Base-by-base conservation (phyloP, 2,113 vertebrate species). In the Tragelaphus strepsiceros region DNA sequence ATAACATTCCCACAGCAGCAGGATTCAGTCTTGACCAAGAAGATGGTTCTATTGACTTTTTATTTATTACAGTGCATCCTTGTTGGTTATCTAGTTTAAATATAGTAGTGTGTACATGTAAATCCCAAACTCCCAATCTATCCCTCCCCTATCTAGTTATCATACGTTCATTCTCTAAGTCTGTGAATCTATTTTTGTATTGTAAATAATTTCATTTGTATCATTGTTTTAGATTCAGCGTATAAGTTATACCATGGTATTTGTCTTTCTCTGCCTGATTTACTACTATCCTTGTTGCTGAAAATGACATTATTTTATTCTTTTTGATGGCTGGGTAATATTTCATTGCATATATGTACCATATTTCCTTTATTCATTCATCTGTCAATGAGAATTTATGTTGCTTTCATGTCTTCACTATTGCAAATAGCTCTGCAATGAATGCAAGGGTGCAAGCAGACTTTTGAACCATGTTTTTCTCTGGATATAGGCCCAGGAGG, bases 1-100 rank as follows among this genome's bases (percentile, higher is more conserved):
- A 2, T 28, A 30, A 24, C 16, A 30, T 30, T 19, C 2, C 6
- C 15, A 1, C 9, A 21, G 26, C 6, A 2, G 2, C 5, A 7
- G 1, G 15, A 35, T 2, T 56, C 49, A 8, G 46, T 10, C 54
- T 43, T 26, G 6, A 7, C 16, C 59, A 77, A 32, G 39, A 8
- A 16, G 35, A 39, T 28, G 7, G 9, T 61, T 58, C 56, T 24
- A 28, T 13, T 19, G 35, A 30, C 3, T 12, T 51, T 49, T 51
- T 17, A 51, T 81, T 51, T 53, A 11, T 53, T 81, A 32, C 28
- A 53, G 28, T 32, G 28, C 26, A 26, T 81, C 46, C 49, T 51
- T 51, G 16, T 51, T 32, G 5, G 2, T 81, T 51, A 51, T 21
- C 78, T 51, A 53, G 30, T 21, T 81, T 81, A 81, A 32, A 53